Conservation (phyloP, 2,797 vertebrate species). For the Amblyopsis hoosieri region DNA sequence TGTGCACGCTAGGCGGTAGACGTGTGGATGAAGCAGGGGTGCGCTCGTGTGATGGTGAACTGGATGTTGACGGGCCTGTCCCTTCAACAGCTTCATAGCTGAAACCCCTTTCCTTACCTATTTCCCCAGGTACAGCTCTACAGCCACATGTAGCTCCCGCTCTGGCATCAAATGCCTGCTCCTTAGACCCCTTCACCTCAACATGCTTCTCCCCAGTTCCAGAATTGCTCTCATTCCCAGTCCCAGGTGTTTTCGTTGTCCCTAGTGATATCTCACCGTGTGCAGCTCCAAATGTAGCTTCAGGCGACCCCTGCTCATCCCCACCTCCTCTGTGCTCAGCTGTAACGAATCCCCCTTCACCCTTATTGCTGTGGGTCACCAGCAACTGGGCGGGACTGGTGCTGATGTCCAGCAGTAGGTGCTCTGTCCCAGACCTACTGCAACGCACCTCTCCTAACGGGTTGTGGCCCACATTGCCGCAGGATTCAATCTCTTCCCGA, state of each 20-base stretch:
- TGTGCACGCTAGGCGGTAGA: constrained; percentile 35
- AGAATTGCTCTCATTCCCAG: background rate
- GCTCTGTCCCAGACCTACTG: constrained; percentile 12
- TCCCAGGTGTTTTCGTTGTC: background rate
- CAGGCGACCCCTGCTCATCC: background rate
- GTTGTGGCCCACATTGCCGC: constrained; percentile 10
- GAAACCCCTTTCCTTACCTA: background rate
- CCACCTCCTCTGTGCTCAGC: background rate
- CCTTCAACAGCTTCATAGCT: background rate
- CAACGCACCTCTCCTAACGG: constrained; percentile 20
- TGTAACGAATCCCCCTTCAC: constrained; percentile 3
- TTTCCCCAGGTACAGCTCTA: background rate
- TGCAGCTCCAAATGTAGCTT: constrained; percentile 9
- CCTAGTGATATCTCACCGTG: background rate
- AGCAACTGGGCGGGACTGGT: constrained; percentile 39
- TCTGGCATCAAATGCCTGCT: background rate
- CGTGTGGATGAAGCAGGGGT: constrained; percentile 32
- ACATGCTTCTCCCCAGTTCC: constrained; percentile 7
- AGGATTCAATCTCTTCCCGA: constrained; percentile 14
- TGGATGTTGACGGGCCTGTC: constrained; percentile 10
- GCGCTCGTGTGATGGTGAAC: constrained; percentile 4
- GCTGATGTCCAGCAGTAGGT: constrained; percentile 56
- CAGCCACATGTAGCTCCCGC: background rate
- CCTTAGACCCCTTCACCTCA: background rate
- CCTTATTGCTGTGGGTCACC: constrained; percentile 23